Evolutionary conservation across 2,797 vertebrate species (phyloP).

Genomic region (Scyliorhinus canicula): DNA sequence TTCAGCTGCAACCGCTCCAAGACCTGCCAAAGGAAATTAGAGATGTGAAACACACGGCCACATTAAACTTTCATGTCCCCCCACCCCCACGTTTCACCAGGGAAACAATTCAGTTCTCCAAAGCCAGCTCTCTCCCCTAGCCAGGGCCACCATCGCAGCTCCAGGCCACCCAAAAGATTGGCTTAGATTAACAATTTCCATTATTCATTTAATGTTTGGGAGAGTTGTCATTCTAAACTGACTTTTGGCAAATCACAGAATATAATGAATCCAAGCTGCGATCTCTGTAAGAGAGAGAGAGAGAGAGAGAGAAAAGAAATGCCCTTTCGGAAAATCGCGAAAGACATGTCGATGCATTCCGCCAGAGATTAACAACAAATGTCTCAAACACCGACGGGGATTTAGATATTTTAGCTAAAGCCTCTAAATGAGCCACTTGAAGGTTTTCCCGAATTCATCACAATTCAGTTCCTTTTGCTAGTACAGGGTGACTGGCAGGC

Average conservation of each 20-base stretch:
- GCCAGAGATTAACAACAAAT: background rate
- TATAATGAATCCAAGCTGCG: background rate
- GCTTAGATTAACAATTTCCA: background rate
- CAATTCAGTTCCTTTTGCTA: background rate
- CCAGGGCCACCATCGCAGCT: background rate
- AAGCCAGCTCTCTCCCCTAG: background rate
- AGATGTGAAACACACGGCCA: background rate
- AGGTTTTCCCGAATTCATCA: background rate
- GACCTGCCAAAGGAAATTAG: slow-evolving; percentile 61
- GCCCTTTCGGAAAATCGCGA: background rate
- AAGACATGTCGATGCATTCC: background rate
- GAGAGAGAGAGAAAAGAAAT: no score
- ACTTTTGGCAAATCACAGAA: background rate
- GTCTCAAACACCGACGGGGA: background rate
- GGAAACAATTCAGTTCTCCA: background rate
- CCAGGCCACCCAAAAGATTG: background rate
- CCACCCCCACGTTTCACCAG: no score
- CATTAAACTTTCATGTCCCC: background rate
- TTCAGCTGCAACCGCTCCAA: slow-evolving; percentile 92
- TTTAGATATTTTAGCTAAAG: background rate
- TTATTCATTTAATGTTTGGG: background rate
- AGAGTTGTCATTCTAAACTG: background rate
- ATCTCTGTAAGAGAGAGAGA: background rate
- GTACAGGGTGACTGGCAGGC: background rate
- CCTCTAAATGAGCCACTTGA: background rate